A percentile compares a stretch with the other conserved stretches of the same genome.
phyloP scores from a whole-genome alignment of 1,140 invertebrate species.

The Drosophila funebris region DNA sequence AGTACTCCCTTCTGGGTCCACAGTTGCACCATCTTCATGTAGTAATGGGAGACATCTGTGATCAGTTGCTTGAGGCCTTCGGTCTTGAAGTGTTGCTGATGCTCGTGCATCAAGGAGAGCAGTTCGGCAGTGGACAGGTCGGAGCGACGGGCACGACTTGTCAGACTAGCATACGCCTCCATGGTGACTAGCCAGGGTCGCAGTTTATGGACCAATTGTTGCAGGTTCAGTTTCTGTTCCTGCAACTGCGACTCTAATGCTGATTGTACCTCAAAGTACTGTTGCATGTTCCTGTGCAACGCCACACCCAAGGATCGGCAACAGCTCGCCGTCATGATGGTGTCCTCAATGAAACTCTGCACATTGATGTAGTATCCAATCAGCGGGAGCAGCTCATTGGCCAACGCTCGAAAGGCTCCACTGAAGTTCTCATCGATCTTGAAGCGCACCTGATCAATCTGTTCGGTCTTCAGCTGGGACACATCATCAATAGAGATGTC shows the following conservation, averaged over 20 bases:
- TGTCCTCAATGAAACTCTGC: constrained; percentile 61
- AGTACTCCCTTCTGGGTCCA: constrained; percentile 65
- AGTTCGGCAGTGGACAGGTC: constrained; percentile 39
- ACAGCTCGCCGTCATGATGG: constrained; percentile 34
- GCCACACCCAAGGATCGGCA: constrained; percentile 33
- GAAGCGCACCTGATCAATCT: constrained; percentile 50
- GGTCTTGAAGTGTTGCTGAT: constrained; percentile 19
- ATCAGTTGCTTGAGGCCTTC: constrained; percentile 18
- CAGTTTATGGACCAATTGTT: constrained; percentile 49
- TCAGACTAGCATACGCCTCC: constrained; percentile 30
- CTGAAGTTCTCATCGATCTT: constrained; percentile 52
- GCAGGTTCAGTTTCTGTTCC: constrained; percentile 35
- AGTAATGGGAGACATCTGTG: constrained; percentile 20
- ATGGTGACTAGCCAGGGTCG: constrained; percentile 56
- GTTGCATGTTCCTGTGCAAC: constrained; percentile 25
- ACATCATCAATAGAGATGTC: constrained; percentile 37
- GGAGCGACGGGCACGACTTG: constrained; percentile 1
- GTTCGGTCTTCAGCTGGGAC: constrained; percentile 15
- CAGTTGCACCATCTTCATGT: constrained; percentile 71
- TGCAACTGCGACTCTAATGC: constrained; percentile 46
- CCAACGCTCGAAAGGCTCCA: constrained; percentile 36
- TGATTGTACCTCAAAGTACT: constrained; percentile 57
- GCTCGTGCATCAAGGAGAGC: constrained; percentile 46
- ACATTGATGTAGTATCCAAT: constrained; percentile 57
- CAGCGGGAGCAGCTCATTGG: constrained; percentile 48